phyloP scores from a whole-genome alignment of 2,888 invertebrate species.

The Strigamia crassipes region DNA sequence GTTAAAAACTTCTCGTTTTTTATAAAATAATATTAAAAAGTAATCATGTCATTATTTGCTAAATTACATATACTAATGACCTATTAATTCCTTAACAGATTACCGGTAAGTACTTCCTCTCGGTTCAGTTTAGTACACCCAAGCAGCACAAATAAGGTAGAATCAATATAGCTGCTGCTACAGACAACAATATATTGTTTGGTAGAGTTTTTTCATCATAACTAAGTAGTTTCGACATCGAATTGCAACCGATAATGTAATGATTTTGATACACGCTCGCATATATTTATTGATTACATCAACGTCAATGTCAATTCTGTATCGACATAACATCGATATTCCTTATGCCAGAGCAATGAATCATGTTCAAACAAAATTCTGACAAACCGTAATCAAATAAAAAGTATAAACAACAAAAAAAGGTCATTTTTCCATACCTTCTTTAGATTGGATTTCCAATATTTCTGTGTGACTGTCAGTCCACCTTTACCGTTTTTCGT shows the following conservation, averaged over 20 bases:
- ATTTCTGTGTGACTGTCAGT: background rate
- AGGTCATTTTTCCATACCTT: background rate
- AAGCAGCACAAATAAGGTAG: too few species aligned
- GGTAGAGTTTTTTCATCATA: too few species aligned
- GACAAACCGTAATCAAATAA: slow-evolving; percentile 28
- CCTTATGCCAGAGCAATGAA: background rate
- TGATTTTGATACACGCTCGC: too few species aligned
- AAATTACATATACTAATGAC: background rate
- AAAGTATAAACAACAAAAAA: background rate
- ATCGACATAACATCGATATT: too few species aligned
- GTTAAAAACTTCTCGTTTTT: background rate
- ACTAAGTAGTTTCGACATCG: too few species aligned
- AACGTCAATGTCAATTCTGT: background rate
- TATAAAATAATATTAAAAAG: background rate
- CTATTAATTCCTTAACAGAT: slow-evolving; percentile 3
- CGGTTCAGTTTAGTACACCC: background rate
- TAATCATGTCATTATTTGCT: background rate
- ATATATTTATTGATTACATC: background rate
- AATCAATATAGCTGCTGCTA: too few species aligned
- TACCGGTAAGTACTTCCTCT: slow-evolving; percentile 7
- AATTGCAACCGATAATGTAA: too few species aligned
- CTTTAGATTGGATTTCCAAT: slow-evolving; percentile 27
- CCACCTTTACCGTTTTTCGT: background rate
- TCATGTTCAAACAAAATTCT: background rate
- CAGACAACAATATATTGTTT: too few species aligned